phyloP scores from a whole-genome alignment of 2,797 vertebrate species.

The Argya squamiceps region DNA sequence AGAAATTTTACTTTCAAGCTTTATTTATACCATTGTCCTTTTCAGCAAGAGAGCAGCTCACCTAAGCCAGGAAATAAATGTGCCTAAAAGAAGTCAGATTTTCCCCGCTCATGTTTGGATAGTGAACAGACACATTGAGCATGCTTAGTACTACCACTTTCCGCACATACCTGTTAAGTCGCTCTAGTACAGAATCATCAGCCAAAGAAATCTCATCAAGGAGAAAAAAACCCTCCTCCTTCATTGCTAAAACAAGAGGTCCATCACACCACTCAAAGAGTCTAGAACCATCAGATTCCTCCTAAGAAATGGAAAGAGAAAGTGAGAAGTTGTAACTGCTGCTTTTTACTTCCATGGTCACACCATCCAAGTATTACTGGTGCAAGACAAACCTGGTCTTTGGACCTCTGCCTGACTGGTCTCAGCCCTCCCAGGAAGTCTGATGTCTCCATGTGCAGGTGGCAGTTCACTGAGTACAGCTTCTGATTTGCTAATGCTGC shows the following conservation, averaged over 20 bases:
- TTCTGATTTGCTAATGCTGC: conserved; percentile 85
- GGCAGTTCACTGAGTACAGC: conserved; percentile 91
- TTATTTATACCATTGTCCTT: not conserved
- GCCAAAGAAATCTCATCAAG: conserved; percentile 97
- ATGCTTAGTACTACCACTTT: not conserved
- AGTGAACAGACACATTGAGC: not conserved
- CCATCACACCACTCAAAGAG: conserved; percentile 96
- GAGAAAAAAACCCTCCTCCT: conserved; percentile 89
- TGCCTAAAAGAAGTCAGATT: not conserved
- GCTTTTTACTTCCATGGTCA: not conserved
- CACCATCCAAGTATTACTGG: not conserved
- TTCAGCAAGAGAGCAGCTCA: not conserved
- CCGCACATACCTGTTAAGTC: conserved; percentile 90
- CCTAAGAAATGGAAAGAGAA: conserved; percentile 61
- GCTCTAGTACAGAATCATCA: conserved; percentile 95
- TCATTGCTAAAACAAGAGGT: conserved; percentile 92
- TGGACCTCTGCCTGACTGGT: conserved; percentile 83
- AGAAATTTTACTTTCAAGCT: not conserved
- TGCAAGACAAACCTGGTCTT: conserved; percentile 82
- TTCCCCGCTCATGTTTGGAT: not conserved
- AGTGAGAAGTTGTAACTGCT: not conserved
- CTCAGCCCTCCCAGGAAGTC: conserved; percentile 93
- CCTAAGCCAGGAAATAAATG: not conserved
- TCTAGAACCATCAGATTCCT: conserved; percentile 79
- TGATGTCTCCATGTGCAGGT: conserved; percentile 96